phyloP scores from a whole-genome alignment of 2,113 vertebrate species.

The Urocolius indicus region DNA sequence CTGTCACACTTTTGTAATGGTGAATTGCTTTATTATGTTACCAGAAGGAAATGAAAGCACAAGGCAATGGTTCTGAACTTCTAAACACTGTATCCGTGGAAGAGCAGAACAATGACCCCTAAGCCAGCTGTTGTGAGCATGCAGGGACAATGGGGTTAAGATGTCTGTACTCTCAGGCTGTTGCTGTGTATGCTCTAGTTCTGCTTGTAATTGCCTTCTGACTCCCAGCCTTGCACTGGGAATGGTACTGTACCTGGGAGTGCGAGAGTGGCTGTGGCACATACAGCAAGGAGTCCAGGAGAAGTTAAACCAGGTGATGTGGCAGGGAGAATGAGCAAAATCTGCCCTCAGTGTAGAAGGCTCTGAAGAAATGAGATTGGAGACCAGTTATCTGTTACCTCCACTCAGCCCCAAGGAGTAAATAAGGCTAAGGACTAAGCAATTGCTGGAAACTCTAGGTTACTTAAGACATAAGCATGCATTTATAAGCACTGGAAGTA shows the following conservation, averaged over 20 bases:
- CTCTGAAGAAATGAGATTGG: not conserved
- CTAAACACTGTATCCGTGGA: not conserved
- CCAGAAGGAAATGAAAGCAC: not conserved
- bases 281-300: not conserved
- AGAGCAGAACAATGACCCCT: not conserved
- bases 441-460: not conserved
- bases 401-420: not conserved
- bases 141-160: not conserved
- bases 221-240: not conserved
- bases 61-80: not conserved
- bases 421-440: not conserved
- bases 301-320: not conserved
- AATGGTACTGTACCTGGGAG: not conserved
- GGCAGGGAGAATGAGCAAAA: not conserved
- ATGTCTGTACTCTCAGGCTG: not conserved
- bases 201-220: accelerated
- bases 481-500: constrained; percentile 3
- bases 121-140: not conserved
- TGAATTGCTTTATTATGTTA: not conserved
- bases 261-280: not conserved
- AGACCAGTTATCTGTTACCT: not conserved
- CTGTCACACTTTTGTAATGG: not conserved
- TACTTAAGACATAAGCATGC: not conserved
- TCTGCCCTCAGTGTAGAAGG: not conserved
- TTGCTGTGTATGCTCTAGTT: not conserved